Conservation (phyloP, 2,797 vertebrate genomes). For the Pygocentrus nattereri region DNA sequence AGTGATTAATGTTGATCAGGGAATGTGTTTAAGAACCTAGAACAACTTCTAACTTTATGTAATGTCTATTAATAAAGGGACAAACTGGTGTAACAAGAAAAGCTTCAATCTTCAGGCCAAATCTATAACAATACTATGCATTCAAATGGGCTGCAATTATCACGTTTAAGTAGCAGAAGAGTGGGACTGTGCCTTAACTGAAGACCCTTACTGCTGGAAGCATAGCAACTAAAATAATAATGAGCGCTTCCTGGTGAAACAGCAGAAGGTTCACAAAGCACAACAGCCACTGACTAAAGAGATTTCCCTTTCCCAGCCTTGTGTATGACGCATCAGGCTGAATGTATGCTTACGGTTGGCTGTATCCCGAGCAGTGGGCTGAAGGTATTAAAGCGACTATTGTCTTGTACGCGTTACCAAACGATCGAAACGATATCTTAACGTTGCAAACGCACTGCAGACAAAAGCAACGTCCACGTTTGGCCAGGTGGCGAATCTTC, state of each 20-base stretch:
- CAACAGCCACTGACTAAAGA: background rate
- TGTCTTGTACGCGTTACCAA: background rate
- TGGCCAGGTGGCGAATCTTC: background rate
- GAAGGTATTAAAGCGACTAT: background rate
- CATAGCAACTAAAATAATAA: background rate
- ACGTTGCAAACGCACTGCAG: conserved; percentile 5
- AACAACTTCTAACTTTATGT: too few relatives aligned
- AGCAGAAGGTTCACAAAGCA: background rate
- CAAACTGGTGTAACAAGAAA: too few relatives aligned
- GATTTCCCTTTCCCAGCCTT: background rate
- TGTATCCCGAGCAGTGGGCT: background rate
- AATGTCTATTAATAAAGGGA: too few relatives aligned
- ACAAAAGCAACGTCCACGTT: background rate
- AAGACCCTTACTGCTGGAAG: background rate
- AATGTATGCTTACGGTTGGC: background rate
- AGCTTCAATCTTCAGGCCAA: background rate
- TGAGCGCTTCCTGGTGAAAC: background rate
- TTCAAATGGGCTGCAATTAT: background rate
- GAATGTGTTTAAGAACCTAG: too few relatives aligned
- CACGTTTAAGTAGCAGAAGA: background rate
- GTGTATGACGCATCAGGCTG: background rate
- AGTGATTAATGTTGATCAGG: too few relatives aligned
- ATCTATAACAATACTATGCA: background rate
- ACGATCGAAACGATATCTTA: background rate
- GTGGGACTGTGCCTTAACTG: background rate